Conservation (phyloP, 2,113 vertebrate genomes). For the Meleagris gallopavo region DNA sequence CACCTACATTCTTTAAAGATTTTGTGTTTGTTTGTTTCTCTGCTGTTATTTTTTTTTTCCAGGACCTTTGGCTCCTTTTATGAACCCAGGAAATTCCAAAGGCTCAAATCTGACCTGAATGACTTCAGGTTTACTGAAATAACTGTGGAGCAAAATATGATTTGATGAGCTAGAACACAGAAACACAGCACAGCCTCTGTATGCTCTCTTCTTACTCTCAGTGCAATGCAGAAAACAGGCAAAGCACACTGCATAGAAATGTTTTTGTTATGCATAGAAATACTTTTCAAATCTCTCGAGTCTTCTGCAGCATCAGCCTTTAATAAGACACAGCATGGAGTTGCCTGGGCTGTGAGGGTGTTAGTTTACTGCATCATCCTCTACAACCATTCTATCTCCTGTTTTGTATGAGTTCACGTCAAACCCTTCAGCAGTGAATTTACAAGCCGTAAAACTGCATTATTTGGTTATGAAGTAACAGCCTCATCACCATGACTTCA, state of each 20-base stretch:
- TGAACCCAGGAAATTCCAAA: not conserved
- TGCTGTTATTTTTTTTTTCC: not conserved
- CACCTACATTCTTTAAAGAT: not conserved
- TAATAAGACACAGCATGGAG: not conserved
- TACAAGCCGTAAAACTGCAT: conserved; percentile 37
- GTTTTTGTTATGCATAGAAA: not conserved
- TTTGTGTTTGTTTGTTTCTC: not conserved
- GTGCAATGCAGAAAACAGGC: not conserved
- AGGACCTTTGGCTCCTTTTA: not conserved
- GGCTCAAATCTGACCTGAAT: not conserved
- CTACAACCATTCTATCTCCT: not conserved
- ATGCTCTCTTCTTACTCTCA: not conserved
- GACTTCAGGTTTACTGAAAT: not conserved
- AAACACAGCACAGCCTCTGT: not conserved
- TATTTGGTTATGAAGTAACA: conserved; percentile 63
- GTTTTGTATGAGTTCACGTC: not conserved
- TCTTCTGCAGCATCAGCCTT: not conserved
- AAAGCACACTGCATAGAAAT: not conserved
- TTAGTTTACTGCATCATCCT: not conserved
- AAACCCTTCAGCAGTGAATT: conserved; percentile 21
- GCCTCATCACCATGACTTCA: conserved; percentile 49
- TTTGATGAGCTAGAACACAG: not conserved
- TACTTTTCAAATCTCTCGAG: not conserved
- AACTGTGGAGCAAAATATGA: not conserved
- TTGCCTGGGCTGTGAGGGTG: not conserved